Evolutionary conservation across 2,888 invertebrate species (phyloP).

Genomic region (Amorpha juglandis): DNA sequence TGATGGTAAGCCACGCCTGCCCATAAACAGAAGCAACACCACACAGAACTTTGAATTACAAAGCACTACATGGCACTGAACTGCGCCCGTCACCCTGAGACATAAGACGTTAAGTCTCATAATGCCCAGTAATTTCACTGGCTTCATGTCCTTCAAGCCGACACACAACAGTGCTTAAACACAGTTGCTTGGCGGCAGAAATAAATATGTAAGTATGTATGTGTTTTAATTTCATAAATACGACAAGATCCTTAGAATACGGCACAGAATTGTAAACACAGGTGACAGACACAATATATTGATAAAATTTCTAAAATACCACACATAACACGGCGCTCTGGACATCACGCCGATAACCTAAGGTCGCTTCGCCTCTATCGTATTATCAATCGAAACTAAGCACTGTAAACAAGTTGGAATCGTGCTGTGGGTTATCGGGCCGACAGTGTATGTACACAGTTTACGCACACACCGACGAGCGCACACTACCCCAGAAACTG

Average conservation of each 20-base stretch:
- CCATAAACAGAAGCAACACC: too few species aligned
- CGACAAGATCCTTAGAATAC: neutral
- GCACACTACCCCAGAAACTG: slow-evolving; percentile 58
- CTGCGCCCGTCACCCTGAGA: too few species aligned
- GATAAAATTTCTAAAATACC: slow-evolving; percentile 16
- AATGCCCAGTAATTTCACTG: too few species aligned
- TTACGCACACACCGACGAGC: slow-evolving; percentile 50
- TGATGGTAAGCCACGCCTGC: too few species aligned
- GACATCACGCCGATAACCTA: slow-evolving; percentile 54
- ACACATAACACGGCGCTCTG: neutral
- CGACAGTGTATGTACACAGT: slow-evolving; percentile 50
- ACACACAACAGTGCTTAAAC: too few species aligned
- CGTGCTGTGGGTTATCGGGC: slow-evolving; percentile 55
- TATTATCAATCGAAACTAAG: slow-evolving; percentile 71
- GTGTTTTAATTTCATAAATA: too few species aligned
- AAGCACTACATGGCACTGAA: too few species aligned
- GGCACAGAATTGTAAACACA: neutral
- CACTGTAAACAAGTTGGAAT: slow-evolving; percentile 64
- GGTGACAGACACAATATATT: neutral
- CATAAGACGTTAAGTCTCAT: too few species aligned
- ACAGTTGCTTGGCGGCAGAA: too few species aligned
- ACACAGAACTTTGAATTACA: too few species aligned
- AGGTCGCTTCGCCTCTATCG: slow-evolving; percentile 56
- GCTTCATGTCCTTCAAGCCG: too few species aligned
- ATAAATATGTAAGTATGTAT: too few species aligned